Conservation (phyloP, 2,797 vertebrate species). For the Poeciliopsis infans region DNA sequence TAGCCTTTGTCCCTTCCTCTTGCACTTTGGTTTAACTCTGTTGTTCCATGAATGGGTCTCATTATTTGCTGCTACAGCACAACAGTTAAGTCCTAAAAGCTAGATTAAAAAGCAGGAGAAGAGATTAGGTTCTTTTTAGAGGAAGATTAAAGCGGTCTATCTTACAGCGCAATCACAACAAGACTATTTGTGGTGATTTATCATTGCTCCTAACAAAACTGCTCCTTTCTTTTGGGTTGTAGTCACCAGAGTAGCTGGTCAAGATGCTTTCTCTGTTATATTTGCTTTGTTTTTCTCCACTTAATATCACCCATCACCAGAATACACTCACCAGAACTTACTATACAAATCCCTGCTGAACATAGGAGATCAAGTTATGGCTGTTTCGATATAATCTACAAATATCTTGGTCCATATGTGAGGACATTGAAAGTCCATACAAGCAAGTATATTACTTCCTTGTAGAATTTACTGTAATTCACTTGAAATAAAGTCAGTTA, state of each 20-base stretch:
- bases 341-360: constrained; percentile 23
- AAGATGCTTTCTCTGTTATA: constrained; percentile 40
- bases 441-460: not conserved
- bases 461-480: not conserved
- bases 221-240: constrained; percentile 33
- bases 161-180: constrained; percentile 55
- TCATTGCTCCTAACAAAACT: constrained; percentile 57
- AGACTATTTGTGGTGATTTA: constrained; percentile 60
- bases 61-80: constrained; percentile 44
- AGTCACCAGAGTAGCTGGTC: constrained; percentile 33
- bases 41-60: constrained; percentile 34
- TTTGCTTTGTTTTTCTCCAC: constrained; percentile 54
- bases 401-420: not conserved
- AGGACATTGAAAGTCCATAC: not conserved
- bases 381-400: not conserved
- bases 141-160: constrained; percentile 74
- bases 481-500: not conserved
- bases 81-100: constrained; percentile 36
- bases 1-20: constrained; percentile 30
- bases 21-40: constrained; percentile 17
- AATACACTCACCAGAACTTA: constrained; percentile 31
- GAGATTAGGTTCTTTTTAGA: constrained; percentile 68
- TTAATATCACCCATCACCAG: constrained; percentile 48
- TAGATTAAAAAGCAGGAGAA: constrained; percentile 68
- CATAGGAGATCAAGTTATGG: not conserved